phyloP scores from a whole-genome alignment of 2,113 vertebrate species.

The Serinus canaria region DNA sequence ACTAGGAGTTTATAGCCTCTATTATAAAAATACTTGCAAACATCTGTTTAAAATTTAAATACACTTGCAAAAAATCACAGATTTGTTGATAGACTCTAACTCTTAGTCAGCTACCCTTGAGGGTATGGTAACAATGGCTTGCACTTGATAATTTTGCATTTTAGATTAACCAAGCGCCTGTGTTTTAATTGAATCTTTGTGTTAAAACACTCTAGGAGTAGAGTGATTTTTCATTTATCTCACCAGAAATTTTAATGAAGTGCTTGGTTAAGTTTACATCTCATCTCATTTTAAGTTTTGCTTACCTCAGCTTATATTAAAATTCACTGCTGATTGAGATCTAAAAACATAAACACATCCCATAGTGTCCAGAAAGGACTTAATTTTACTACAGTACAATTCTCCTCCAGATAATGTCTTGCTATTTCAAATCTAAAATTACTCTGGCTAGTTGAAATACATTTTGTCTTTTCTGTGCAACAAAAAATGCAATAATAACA shows the following conservation, averaged over 20 bases:
- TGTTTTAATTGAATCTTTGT: not conserved
- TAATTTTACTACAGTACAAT: not conserved
- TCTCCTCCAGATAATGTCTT: not conserved
- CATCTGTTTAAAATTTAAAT: not conserved
- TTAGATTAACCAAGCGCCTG: not conserved
- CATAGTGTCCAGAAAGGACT: not conserved
- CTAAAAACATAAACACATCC: not conserved
- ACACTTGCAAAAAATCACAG: not conserved
- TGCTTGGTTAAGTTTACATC: not conserved
- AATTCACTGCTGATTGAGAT: not conserved
- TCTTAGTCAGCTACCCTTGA: not conserved
- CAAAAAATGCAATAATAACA: not conserved
- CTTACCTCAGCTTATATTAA: not conserved
- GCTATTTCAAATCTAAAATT: not conserved
- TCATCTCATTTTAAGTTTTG: not conserved
- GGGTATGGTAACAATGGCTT: not conserved
- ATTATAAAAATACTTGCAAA: not conserved
- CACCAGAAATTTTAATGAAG: slow-evolving; percentile 27
- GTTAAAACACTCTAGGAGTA: slow-evolving; percentile 1
- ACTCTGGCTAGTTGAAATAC: not conserved
- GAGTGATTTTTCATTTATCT: slow-evolving; percentile 12
- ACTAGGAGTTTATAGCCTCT: not conserved
- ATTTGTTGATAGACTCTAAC: not conserved
- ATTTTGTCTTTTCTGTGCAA: not conserved
- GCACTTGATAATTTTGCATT: not conserved